Conservation (phyloP, 2,113 vertebrate species). For the Lepus timidus region DNA sequence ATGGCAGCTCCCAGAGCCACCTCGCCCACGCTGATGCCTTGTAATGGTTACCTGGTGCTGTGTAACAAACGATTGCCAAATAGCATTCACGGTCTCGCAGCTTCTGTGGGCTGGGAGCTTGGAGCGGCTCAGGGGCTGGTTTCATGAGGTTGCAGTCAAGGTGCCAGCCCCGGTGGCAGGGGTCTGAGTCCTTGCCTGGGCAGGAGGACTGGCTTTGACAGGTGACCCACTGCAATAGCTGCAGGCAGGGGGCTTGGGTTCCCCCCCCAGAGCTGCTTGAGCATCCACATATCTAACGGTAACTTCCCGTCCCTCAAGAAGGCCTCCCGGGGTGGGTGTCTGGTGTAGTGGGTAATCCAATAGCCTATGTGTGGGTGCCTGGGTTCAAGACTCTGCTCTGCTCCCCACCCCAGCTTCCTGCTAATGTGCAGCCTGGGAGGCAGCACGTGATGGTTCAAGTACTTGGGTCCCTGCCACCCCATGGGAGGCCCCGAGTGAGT, state of each 20-base stretch:
- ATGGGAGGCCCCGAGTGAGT: too few relatives aligned
- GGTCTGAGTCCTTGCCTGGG: not conserved
- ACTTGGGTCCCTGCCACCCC: too few relatives aligned
- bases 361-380: too few relatives aligned
- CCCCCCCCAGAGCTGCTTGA: not conserved
- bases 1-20: not conserved
- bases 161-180: fast-evolving
- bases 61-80: not conserved
- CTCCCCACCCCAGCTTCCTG: too few relatives aligned
- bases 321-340: too few relatives aligned
- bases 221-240: not conserved
- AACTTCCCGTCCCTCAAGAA: not conserved
- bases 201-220: not conserved
- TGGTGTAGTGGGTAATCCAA: too few relatives aligned
- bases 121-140: not conserved
- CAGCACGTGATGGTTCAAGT: too few relatives aligned
- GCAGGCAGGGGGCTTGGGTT: not conserved
- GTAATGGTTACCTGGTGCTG: not conserved
- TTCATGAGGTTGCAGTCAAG: not conserved
- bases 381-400: too few relatives aligned
- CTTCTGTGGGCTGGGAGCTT: not conserved
- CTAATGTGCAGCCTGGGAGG: too few relatives aligned
- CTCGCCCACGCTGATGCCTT: not conserved
- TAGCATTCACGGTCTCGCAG: not conserved
- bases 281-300: not conserved